Conservation (phyloP, 2,888 invertebrate genomes). For the Boloria euphrosyne region DNA sequence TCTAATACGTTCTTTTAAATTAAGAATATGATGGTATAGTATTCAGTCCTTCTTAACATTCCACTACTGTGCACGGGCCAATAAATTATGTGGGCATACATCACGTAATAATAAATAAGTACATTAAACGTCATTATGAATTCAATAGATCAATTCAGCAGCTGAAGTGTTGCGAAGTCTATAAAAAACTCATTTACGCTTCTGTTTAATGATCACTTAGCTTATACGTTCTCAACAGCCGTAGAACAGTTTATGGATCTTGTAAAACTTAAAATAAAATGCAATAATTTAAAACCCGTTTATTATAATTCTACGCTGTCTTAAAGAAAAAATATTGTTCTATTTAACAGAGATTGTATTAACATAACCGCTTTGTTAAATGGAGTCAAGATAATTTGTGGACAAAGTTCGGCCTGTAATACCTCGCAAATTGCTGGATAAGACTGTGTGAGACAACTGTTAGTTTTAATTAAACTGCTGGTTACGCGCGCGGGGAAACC, state of each 20-base stretch:
- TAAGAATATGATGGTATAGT: no score
- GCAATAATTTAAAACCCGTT: slow-evolving; percentile 65
- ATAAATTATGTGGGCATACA: neutral
- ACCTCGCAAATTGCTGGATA: slow-evolving; percentile 82
- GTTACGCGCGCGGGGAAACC: slow-evolving; percentile 74
- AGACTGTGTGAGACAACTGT: slow-evolving; percentile 82
- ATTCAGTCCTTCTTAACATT: neutral
- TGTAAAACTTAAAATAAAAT: slow-evolving; percentile 45
- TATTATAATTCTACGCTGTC: slow-evolving; percentile 64
- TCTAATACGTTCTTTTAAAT: no score
- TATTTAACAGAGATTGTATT: slow-evolving; percentile 73
- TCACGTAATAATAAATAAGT: slow-evolving; percentile 38
- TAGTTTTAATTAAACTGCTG: slow-evolving; percentile 83
- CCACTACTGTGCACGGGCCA: neutral
- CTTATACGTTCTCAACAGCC: slow-evolving; percentile 41
- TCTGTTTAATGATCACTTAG: slow-evolving; percentile 62
- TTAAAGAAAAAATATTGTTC: slow-evolving; percentile 74
- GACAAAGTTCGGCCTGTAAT: slow-evolving; percentile 80
- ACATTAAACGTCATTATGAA: slow-evolving; percentile 69
- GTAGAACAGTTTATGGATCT: slow-evolving; percentile 49
- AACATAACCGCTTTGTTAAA: slow-evolving; percentile 81
- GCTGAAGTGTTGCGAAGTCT: slow-evolving; percentile 66
- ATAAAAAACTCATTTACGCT: slow-evolving; percentile 70
- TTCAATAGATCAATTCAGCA: slow-evolving; percentile 69
- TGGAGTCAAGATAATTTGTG: slow-evolving; percentile 81